A percentile compares a stretch with the other conserved stretches of the same genome.
Evolutionary conservation across 2,888 invertebrate genomes (phyloP).

Genomic region (Ophonus ardosiacus): DNA sequence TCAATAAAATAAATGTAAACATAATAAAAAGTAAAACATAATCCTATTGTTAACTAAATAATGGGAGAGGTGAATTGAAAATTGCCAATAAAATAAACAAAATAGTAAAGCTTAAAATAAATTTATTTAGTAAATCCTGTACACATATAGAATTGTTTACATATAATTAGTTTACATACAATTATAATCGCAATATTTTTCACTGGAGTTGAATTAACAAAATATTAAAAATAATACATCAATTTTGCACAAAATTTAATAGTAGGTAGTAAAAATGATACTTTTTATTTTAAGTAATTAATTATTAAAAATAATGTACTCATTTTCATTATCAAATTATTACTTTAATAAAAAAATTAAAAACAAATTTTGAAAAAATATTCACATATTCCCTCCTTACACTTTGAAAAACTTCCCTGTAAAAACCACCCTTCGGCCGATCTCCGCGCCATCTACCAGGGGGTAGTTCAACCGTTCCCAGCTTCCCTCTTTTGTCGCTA

Average conservation of each 20-base stretch:
- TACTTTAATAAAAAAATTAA: too few species aligned
- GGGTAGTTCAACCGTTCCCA: constrained; percentile 11
- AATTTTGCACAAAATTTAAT: too few species aligned
- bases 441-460: constrained; percentile 25
- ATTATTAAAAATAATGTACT: too few species aligned
- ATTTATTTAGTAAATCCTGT: not conserved
- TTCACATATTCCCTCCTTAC: not conserved
- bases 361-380: too few species aligned
- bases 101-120: not conserved
- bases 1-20: not conserved
- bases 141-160: not conserved
- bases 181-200: not conserved
- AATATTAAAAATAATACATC: not conserved
- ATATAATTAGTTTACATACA: not conserved
- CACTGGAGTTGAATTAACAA: not conserved
- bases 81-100: not conserved
- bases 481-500: constrained; percentile 17
- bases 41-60: not conserved
- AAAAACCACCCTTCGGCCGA: not conserved
- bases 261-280: too few species aligned
- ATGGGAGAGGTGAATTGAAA: not conserved
- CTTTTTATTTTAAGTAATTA: too few species aligned
- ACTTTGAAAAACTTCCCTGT: constrained; percentile 2
- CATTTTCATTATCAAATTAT: too few species aligned
- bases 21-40: not conserved